A percentile compares a stretch with the other conserved stretches of the same genome.
Conservation (phyloP, 2,888 invertebrate genomes). For the Bombylius major region DNA sequence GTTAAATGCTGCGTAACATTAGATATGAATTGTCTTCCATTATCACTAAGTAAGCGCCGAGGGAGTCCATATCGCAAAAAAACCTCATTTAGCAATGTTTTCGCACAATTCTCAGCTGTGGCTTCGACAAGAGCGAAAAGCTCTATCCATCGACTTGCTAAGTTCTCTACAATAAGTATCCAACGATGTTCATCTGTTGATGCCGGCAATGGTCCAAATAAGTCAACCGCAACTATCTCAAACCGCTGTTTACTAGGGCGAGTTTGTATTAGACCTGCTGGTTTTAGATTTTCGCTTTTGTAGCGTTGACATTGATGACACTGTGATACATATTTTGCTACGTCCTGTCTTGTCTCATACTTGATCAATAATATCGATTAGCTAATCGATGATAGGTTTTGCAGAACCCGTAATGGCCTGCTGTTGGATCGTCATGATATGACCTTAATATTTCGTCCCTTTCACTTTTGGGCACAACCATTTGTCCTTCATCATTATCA, state of each 20-base stretch:
- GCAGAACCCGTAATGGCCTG: not conserved
- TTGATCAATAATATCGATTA: constrained; percentile 13
- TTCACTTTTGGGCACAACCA: constrained; percentile 7
- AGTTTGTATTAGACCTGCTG: constrained; percentile 14
- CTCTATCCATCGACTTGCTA: constrained; percentile 21
- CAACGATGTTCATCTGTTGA: constrained; percentile 15
- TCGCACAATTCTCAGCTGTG: constrained; percentile 22
- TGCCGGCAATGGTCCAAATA: constrained; percentile 13
- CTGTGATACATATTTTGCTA: not conserved
- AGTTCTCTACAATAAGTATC: constrained; percentile 21
- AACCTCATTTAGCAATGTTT: constrained; percentile 21
- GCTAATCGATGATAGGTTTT: constrained; percentile 4
- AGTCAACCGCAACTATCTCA: constrained; percentile 14
- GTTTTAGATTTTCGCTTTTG: constrained; percentile 14
- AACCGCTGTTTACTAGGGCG: constrained; percentile 12
- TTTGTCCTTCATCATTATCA: constrained; percentile 5
- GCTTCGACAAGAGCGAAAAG: constrained; percentile 22
- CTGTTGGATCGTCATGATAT: constrained; percentile 13
- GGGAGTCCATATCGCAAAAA: constrained; percentile 26
- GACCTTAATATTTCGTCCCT: not conserved
- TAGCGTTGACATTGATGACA: constrained; percentile 6
- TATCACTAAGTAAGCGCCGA: constrained; percentile 25
- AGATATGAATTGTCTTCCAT: constrained; percentile 26
- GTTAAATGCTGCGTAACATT: constrained; percentile 24
- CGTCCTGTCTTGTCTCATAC: constrained; percentile 5